These are phyloP conservation scores for Dicrurus megarhynchus DNA, from an alignment of 2,113 vertebrate genomes.

Conservation along the genomic window DNA sequence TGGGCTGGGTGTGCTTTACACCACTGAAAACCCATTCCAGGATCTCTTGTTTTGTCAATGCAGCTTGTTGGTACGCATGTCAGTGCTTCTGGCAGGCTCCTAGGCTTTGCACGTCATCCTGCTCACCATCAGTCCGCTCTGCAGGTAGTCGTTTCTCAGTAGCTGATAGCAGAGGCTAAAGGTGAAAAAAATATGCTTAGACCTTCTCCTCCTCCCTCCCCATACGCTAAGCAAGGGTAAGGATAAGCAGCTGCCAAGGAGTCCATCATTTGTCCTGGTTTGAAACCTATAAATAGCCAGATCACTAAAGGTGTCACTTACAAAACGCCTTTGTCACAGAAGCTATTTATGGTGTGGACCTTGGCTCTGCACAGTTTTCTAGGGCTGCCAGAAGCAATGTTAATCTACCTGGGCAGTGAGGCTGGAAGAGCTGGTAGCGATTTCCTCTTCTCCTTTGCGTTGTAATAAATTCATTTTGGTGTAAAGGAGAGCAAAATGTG, in stretches of 20 bases:
- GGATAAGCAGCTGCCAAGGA: neutral
- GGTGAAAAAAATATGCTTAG: neutral
- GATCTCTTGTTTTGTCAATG: neutral
- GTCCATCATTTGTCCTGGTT: neutral
- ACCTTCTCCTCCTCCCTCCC: neutral
- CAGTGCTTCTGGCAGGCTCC: neutral
- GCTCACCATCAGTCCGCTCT: neutral
- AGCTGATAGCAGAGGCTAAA: neutral
- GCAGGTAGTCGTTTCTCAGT: neutral
- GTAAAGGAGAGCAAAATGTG: neutral
- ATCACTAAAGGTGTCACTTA: constrained; percentile 28
- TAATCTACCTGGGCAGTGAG: neutral
- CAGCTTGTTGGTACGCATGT: rapidly evolving
- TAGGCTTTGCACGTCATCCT: neutral
- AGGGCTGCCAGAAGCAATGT: neutral
- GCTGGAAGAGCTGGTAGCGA: neutral
- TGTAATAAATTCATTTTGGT: neutral
- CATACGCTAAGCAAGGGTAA: neutral
- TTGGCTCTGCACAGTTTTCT: neutral
- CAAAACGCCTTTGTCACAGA: constrained; percentile 9
- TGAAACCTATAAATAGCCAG: constrained; percentile 25
- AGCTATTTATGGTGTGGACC: neutral
- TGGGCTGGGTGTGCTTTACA: neutral
- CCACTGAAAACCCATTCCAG: neutral
- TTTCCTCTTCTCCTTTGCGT: neutral